These are phyloP conservation scores for Chaetodon trifascialis DNA, from an alignment of 2,113 vertebrate species.

Conservation along the genomic window DNA sequence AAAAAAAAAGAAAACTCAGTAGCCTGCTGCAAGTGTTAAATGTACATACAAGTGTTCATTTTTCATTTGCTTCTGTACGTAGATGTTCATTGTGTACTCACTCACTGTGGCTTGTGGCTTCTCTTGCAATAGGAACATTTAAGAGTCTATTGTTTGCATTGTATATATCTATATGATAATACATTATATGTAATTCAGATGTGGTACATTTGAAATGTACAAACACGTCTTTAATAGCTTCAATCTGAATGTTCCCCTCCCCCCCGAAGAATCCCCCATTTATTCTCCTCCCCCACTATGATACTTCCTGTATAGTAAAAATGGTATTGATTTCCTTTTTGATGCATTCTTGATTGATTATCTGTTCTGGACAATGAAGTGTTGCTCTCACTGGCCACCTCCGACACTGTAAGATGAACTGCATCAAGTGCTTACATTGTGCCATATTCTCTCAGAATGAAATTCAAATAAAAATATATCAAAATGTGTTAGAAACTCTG, in stretches of 20 bases:
- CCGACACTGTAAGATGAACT: constrained; percentile 72
- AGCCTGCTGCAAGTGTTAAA: constrained; percentile 71
- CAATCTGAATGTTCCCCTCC: constrained; percentile 74
- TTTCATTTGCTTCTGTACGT: constrained; percentile 76
- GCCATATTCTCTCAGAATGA: constrained; percentile 80
- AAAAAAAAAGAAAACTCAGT: constrained; percentile 23
- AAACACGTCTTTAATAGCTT: constrained; percentile 82
- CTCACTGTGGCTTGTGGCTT: constrained; percentile 81
- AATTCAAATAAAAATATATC: constrained; percentile 81
- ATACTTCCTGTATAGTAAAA: constrained; percentile 77
- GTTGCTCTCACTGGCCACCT: constrained; percentile 66
- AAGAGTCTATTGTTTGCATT: constrained; percentile 77
- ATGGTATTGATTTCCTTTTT: constrained; percentile 73
- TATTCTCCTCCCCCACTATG: constrained; percentile 38
- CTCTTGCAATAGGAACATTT: constrained; percentile 73
- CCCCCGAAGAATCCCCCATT: constrained; percentile 27
- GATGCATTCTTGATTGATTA: constrained; percentile 72
- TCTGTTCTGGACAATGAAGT: constrained; percentile 72
- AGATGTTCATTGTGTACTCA: constrained; percentile 76
- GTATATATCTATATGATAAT: constrained; percentile 79
- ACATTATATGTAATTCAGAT: constrained; percentile 78
- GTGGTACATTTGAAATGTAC: constrained; percentile 82
- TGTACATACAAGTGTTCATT: constrained; percentile 73
- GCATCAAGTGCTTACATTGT: constrained; percentile 81
- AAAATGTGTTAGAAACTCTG: constrained; percentile 62